These are phyloP conservation scores for Drosophila meridiana DNA, from an alignment of 2,888 invertebrate species.

Conservation along the genomic window DNA sequence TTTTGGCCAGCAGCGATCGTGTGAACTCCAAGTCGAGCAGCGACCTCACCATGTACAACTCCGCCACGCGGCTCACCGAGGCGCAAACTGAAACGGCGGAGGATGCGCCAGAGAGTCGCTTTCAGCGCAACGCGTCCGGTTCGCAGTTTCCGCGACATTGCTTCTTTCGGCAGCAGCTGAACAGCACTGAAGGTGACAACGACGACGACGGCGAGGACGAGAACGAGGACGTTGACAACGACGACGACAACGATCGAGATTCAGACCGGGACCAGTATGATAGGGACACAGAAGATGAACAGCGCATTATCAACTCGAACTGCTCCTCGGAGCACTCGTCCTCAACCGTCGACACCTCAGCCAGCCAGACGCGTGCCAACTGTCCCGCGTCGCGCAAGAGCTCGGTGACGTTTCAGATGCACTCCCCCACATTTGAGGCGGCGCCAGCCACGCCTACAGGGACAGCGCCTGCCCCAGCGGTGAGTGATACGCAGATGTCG, in stretches of 20 bases:
- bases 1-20: constrained; percentile 81
- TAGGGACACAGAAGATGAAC: constrained; percentile 7
- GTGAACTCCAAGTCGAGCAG: constrained; percentile 84
- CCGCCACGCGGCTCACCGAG: constrained; percentile 68
- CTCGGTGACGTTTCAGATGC: constrained; percentile 83
- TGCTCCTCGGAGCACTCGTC: constrained; percentile 81
- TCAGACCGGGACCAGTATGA: constrained; percentile 23
- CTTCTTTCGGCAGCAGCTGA: constrained; percentile 81
- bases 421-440: constrained; percentile 26
- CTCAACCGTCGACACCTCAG: constrained; percentile 51
- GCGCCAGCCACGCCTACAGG: neutral
- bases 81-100: constrained; percentile 9
- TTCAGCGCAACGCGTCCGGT: constrained; percentile 83
- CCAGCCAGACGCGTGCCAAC: constrained; percentile 53
- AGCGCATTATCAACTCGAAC: constrained; percentile 45
- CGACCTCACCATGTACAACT: constrained; percentile 84
- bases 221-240: neutral
- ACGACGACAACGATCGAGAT: neutral
- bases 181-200: constrained; percentile 1
- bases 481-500: constrained; percentile 26
- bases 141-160: constrained; percentile 84
- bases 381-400: constrained; percentile 82
- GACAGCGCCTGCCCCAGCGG: neutral
- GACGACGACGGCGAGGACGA: constrained; percentile 11
- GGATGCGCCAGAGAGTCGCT: constrained; percentile 60